A percentile compares a stretch with the other conserved stretches of the same genome.
Conservation (phyloP, 2,888 invertebrate genomes). For the Plebejus melissa region DNA sequence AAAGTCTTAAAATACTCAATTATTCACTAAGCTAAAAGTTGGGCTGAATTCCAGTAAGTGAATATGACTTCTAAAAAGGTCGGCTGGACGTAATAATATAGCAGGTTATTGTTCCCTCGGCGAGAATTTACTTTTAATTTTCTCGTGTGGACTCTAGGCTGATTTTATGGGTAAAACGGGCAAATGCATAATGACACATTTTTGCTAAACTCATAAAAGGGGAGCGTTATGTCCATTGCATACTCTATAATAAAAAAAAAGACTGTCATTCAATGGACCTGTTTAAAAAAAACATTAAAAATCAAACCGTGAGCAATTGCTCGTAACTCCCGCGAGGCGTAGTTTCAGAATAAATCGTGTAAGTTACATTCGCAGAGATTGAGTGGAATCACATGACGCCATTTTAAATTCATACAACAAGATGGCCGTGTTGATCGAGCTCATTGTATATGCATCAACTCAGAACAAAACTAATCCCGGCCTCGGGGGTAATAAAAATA, state of each 20-base stretch:
- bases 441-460: slow-evolving; percentile 78
- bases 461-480: slow-evolving; percentile 77
- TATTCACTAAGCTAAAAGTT: neutral
- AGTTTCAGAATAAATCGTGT: slow-evolving; percentile 23
- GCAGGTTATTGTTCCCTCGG: neutral
- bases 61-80: slow-evolving; percentile 23
- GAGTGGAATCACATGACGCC: slow-evolving; percentile 44
- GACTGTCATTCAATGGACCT: neutral
- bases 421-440: slow-evolving; percentile 64
- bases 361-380: slow-evolving; percentile 24
- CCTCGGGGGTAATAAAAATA: slow-evolving; percentile 74
- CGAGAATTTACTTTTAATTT: slow-evolving; percentile 16
- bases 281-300: neutral
- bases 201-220: neutral
- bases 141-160: slow-evolving; percentile 11
- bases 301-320: slow-evolving; percentile 2
- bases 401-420: slow-evolving; percentile 67
- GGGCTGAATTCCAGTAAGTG: neutral
- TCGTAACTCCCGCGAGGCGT: slow-evolving; percentile 12
- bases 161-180: neutral
- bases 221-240: neutral
- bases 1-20: neutral
- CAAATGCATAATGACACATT: slow-evolving; percentile 6
- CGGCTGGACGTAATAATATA: neutral
- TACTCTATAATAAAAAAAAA: neutral